Conservation (phyloP, 1,140 invertebrate species). For the Drosophila prosaltans region DNA sequence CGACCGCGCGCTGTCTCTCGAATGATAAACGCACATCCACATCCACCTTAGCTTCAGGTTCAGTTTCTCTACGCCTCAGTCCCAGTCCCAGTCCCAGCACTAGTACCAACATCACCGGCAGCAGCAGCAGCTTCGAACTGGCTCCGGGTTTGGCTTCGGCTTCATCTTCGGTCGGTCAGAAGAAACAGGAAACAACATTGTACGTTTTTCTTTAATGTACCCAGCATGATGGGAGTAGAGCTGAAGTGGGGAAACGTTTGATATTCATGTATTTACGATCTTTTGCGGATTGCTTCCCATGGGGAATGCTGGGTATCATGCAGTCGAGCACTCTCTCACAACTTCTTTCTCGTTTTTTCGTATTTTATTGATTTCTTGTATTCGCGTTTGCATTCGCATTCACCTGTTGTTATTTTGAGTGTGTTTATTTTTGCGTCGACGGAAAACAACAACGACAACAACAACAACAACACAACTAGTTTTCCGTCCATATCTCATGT, state of each 20-base stretch:
- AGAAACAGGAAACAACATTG: slow-evolving; percentile 61
- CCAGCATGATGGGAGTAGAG: not conserved
- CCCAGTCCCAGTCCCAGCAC: no score
- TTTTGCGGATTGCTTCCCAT: slow-evolving; percentile 11
- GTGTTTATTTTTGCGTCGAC: slow-evolving; percentile 59
- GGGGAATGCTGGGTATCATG: not conserved
- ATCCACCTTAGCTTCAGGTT: slow-evolving; percentile 15
- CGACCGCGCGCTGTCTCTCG: slow-evolving; percentile 30
- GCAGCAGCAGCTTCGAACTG: not conserved
- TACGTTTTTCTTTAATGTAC: slow-evolving; percentile 20
- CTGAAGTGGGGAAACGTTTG: not conserved
- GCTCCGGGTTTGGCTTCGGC: slow-evolving; percentile 18
- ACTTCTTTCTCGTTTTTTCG: slow-evolving; percentile 36
- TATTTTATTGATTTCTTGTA: slow-evolving; percentile 68
- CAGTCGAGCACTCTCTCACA: not conserved
- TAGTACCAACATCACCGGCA: no score
- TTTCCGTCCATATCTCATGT: slow-evolving; percentile 56
- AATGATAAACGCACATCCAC: slow-evolving; percentile 38
- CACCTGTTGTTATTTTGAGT: slow-evolving; percentile 75
- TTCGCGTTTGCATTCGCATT: slow-evolving; percentile 72
- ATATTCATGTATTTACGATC: not conserved
- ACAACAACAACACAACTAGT: slow-evolving; percentile 65
- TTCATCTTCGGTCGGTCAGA: slow-evolving; percentile 13
- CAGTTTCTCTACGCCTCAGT: slow-evolving; percentile 4
- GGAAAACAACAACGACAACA: slow-evolving; percentile 43